Base-by-base conservation (phyloP, 2,113 vertebrate genomes). In the Hyperoodon ampullatus region DNA sequence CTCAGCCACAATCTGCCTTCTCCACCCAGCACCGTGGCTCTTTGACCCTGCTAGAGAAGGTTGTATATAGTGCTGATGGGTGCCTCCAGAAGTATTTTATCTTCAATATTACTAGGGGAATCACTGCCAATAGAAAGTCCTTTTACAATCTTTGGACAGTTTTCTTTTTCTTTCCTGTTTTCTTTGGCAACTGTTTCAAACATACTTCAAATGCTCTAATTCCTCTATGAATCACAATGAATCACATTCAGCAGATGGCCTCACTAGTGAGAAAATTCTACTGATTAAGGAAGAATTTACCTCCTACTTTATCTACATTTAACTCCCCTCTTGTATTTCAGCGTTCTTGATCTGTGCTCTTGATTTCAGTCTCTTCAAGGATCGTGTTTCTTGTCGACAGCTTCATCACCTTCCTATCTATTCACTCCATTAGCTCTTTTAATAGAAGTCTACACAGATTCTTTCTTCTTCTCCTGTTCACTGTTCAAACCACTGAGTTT, bases 151-250 rank as follows among this genome's bases (percentile, higher is more conserved):
- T 95, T 78, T 86, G 71, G 19, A 93, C 71, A 60, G 5, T 80
- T 85, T 60, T 82, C n/a, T 63, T n/a, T 80, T 47, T 47, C 39
- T 70, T 83, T 82, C 70, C 90, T 72, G 35, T 91, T 92, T 88
- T 77, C 65, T 44, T 93, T 95, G 58, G 58, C 86, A 90, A 44
- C 23, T 81, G 35, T 93, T 96, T 90, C 71, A 95, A 90, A 81
- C 13, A 68, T n/a, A 68, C 74, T 90, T 66, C 74, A 61, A 35
- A 81, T 35, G 61, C 35, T 72, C 61, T 66, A 65, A 65, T 74
- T 94, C 30, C 55, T 24, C 2, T 16, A 55, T 81, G n/a, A 95
- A 71, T 50, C 84, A 81, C 65, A 50, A 61, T 81, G 39, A 88
- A 50, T 86, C 65, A 86, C 23, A 60, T 26, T 66, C 6, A 71